Evolutionary conservation across 2,888 invertebrate genomes (phyloP).

Genomic region (Nezara viridula): DNA sequence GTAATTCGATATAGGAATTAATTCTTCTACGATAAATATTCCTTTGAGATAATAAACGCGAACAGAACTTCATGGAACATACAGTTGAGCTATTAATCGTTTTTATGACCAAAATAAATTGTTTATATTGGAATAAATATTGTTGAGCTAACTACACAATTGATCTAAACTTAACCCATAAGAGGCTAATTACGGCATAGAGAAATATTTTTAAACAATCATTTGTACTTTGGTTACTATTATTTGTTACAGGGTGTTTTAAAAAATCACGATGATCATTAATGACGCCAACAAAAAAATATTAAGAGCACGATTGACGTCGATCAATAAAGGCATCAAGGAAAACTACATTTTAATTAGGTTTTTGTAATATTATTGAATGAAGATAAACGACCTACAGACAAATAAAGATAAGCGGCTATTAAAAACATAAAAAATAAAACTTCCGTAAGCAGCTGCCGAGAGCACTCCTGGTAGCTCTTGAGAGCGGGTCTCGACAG

Average conservation of each 20-base stretch:
- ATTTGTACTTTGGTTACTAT: not conserved
- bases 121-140: no score
- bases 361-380: not conserved
- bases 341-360: not conserved
- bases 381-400: not conserved
- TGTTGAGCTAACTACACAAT: no score
- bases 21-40: no score
- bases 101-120: no score
- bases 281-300: not conserved
- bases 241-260: not conserved
- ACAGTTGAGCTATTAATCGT: no score
- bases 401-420: slow-evolving; percentile 5
- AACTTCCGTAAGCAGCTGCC: not conserved
- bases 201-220: not conserved
- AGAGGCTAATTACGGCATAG: not conserved
- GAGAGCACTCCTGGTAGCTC: not conserved
- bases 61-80: no score
- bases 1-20: no score
- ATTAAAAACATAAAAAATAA: not conserved
- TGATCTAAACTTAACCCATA: not conserved
- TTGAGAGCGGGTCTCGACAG: not conserved
- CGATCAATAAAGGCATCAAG: not conserved
- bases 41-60: no score
- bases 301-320: not conserved
- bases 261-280: not conserved